A percentile compares a stretch with the other conserved stretches of the same genome.
These are phyloP conservation scores for Mantis religiosa DNA, from an alignment of 2,888 invertebrate species.

Conservation along the genomic window DNA sequence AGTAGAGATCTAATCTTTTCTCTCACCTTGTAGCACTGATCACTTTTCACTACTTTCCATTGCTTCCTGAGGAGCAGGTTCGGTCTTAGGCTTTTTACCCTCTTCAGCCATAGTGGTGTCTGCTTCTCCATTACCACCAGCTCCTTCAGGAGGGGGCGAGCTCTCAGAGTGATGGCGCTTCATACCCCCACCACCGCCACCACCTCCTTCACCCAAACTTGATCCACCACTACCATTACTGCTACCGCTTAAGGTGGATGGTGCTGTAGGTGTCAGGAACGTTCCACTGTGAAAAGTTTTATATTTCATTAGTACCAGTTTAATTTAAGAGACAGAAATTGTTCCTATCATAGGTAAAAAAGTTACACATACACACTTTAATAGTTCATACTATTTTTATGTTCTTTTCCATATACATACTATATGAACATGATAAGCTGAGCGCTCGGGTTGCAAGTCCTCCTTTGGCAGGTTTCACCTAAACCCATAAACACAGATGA, in stretches of 20 bases:
- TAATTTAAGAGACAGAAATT: too few species aligned
- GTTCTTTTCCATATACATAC: too few species aligned
- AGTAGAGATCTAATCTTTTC: not conserved
- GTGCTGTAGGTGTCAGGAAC: constrained; percentile 31
- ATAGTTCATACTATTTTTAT: too few species aligned
- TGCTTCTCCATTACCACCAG: constrained; percentile 8
- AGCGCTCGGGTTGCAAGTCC: too few species aligned
- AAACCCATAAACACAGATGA: too few species aligned
- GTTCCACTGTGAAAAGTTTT: constrained; percentile 27
- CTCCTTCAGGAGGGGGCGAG: constrained; percentile 6
- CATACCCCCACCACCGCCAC: not conserved
- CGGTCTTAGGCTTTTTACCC: constrained; percentile 24
- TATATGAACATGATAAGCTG: too few species aligned
- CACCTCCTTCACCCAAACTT: not conserved
- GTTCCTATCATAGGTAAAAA: not conserved
- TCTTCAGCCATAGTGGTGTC: constrained; percentile 21
- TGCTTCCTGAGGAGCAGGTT: not conserved
- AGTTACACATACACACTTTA: not conserved
- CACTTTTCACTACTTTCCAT: constrained; percentile 24
- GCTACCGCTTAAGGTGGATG: constrained; percentile 1
- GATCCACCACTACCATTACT: constrained; percentile 3
- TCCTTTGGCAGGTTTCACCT: too few species aligned
- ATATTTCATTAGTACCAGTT: not conserved
- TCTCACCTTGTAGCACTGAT: not conserved
- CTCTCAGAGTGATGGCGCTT: constrained; percentile 27